phyloP scores from a whole-genome alignment of 2,797 vertebrate genomes.

The Orestias chungarensis region DNA sequence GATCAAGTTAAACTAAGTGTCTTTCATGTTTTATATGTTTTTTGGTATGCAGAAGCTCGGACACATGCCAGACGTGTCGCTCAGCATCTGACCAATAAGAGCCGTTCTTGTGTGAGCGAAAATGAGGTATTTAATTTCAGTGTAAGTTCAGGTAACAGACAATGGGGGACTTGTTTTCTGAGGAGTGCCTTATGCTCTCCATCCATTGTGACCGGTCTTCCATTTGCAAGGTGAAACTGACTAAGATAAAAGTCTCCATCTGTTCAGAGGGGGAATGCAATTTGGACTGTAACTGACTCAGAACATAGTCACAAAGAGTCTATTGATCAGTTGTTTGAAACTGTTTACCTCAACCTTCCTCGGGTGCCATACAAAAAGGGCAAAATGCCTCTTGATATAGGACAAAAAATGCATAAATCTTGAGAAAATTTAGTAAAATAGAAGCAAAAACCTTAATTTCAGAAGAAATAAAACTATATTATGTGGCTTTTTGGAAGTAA shows the following conservation, averaged over 20 bases:
- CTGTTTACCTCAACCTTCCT: constrained; percentile 21
- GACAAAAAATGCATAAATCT: neutral
- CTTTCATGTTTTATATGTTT: neutral
- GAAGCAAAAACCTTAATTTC: neutral
- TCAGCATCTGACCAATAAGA: constrained; percentile 43
- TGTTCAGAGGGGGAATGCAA: constrained; percentile 23
- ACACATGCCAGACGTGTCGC: constrained; percentile 22
- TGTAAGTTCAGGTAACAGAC: constrained; percentile 52
- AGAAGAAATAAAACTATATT: neutral
- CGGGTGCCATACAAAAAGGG: neutral
- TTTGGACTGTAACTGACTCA: constrained; percentile 32
- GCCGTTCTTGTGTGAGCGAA: constrained; percentile 11
- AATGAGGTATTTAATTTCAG: constrained; percentile 61
- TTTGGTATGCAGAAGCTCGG: constrained; percentile 14
- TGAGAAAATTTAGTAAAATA: neutral
- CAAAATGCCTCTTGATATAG: neutral
- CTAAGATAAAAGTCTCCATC: constrained; percentile 59
- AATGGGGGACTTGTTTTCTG: constrained; percentile 74
- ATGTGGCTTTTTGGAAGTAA: neutral
- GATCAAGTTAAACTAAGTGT: neutral
- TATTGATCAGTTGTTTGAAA: constrained; percentile 49
- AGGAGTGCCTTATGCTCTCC: constrained; percentile 40
- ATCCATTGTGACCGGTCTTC: constrained; percentile 45
- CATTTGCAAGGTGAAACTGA: constrained; percentile 65
- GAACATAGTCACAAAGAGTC: constrained; percentile 56